Base-by-base conservation (phyloP, 92 coral and sea anemone species). In the Epizoanthus stellaris region DNA sequence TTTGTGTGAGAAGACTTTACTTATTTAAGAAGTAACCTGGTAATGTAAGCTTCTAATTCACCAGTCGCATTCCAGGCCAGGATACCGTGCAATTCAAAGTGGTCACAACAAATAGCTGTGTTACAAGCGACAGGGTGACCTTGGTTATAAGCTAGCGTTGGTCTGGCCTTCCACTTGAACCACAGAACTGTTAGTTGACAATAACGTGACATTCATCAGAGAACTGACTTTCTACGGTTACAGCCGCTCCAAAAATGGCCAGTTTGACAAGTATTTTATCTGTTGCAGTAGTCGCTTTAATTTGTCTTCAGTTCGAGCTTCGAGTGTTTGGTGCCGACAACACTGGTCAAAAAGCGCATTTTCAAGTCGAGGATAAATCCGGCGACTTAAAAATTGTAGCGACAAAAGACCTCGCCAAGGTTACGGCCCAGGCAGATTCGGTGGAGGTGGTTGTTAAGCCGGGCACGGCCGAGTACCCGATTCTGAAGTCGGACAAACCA, bases 311-410 rank as follows among this genome's bases (percentile, higher is more conserved):
- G 11, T 61, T 21, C 1, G 23, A 20, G 25, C 19, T 79, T 3
- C 17, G 61, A 40, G 83, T 49, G 20, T 11, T 63, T 6, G 71
- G 58, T 19, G 92, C 77, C 13, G 98, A 91, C 5, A 88, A 95
- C 23, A 85, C 87, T 0, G 99, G 98, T 21, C 99, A 97, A 70
- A 97, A 97, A 84, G 99, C 99, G 36, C 98, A 97, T 82, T 97
- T 97, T 83, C 95, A 93, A 76, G 95, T 97, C 11, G 96, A 97
- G 85, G 99, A 97, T 75, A 95, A 95, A 70, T 95, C 99, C n/a
- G 99, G 99, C 17, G 95, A 93, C 65, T 75, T 97, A 74, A 94
- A 86, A 77, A 91, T 97, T 47, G 70, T 87, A 34, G 99, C 99
- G 15, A 97, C 95, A 0, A 93, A 93, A 54, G 93, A 91, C 36